Evolutionary conservation across 2,888 invertebrate species (phyloP).

Genomic region (Lottia gigantea): DNA sequence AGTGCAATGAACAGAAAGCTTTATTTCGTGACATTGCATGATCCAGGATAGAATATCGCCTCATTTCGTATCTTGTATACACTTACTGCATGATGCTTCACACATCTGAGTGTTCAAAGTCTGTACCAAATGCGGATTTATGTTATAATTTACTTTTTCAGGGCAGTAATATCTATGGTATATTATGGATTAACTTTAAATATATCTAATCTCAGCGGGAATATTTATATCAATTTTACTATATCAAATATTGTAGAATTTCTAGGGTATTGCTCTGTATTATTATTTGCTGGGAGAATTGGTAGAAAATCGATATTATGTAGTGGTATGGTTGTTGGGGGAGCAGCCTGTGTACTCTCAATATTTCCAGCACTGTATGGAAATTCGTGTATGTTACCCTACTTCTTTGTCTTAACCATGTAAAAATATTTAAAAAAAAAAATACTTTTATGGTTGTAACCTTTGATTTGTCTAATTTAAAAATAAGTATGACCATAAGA

Average conservation of each 20-base stretch:
- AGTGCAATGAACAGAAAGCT: no score
- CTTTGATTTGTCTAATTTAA: no score
- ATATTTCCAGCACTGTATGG: slow-evolving; percentile 9
- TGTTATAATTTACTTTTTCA: slow-evolving; percentile 15
- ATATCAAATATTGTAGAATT: slow-evolving; percentile 76
- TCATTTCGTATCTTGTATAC: no score
- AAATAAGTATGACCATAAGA: no score
- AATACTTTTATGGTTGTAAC: no score
- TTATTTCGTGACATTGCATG: no score
- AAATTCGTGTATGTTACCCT: slow-evolving; percentile 3
- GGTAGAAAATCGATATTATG: slow-evolving; percentile 54
- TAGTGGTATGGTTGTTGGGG: slow-evolving; percentile 7
- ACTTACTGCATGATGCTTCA: no score
- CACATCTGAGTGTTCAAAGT: no score
- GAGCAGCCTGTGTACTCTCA: slow-evolving; percentile 5
- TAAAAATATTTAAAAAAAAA: no score
- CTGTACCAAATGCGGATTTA: no score
- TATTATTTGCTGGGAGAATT: slow-evolving; percentile 49
- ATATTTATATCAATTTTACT: slow-evolving; percentile 88
- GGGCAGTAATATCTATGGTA: slow-evolving; percentile 84
- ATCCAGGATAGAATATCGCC: no score
- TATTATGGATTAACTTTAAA: slow-evolving; percentile 83
- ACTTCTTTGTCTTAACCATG: no score
- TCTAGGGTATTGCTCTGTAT: slow-evolving; percentile 59
- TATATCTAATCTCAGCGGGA: slow-evolving; percentile 71